These are phyloP conservation scores for Lucilia cuprina DNA, from an alignment of 1,140 invertebrate genomes.

Conservation along the genomic window DNA sequence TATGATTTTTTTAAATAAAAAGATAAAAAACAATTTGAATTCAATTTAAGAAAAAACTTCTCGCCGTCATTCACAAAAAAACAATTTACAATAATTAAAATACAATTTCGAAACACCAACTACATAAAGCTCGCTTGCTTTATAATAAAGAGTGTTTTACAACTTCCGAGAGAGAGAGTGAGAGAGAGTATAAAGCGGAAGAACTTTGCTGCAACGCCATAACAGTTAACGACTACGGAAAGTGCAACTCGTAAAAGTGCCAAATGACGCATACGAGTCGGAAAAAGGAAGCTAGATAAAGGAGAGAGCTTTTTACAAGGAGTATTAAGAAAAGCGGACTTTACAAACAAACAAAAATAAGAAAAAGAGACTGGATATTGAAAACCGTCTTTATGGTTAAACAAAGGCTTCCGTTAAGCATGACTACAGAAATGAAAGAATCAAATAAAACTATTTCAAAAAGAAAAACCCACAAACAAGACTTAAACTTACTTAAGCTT, in stretches of 20 bases:
- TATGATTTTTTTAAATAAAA: neutral
- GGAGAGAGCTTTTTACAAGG: neutral
- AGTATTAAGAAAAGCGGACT: neutral
- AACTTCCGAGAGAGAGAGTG: too few relatives aligned
- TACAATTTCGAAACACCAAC: neutral
- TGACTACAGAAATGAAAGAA: neutral
- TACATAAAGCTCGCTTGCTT: conserved; percentile 9
- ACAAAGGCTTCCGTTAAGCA: neutral
- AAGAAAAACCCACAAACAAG: conserved; percentile 1
- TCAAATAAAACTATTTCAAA: neutral
- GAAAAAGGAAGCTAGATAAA: neutral
- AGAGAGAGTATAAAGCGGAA: too few relatives aligned
- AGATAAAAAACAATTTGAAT: neutral
- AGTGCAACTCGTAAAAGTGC: neutral
- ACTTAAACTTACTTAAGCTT: neutral
- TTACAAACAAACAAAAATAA: neutral
- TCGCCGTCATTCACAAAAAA: neutral
- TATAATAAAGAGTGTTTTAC: neutral
- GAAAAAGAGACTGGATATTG: conserved; percentile 22
- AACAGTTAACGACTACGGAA: neutral
- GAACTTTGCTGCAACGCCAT: neutral
- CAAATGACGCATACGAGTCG: neutral
- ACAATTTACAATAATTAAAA: neutral
- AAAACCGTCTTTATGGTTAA: conserved; percentile 13
- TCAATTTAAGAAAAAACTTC: neutral